Percentiles rank a stretch among this genome's conserved stretches.
These are phyloP conservation scores for Trimorus sp. DNA, from an alignment of 2,888 invertebrate species.

Conservation along the genomic window DNA sequence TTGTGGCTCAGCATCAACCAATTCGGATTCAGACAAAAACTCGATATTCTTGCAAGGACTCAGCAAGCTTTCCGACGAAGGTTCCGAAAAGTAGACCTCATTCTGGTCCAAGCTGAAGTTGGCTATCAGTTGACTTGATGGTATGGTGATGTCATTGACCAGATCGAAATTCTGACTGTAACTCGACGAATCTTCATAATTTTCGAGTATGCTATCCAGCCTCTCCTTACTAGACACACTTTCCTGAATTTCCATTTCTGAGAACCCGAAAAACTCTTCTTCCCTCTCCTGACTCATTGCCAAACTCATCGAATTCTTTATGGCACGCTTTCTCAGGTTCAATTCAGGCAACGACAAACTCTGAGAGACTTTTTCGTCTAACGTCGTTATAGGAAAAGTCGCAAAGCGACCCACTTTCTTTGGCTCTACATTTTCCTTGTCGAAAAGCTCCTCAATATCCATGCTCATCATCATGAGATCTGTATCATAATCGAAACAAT, in stretches of 20 bases:
- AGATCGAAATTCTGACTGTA: not conserved
- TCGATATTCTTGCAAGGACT: not conserved
- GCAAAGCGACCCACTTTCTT: not conserved
- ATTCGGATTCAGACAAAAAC: no score
- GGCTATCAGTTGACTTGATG: slow-evolving; percentile 4
- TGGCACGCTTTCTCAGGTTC: slow-evolving; percentile 38
- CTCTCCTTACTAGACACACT: slow-evolving; percentile 9
- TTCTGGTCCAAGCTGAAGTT: slow-evolving; percentile 19
- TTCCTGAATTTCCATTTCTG: slow-evolving; percentile 33
- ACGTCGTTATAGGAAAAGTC: not conserved
- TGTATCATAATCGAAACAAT: slow-evolving; percentile 50
- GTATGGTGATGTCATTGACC: not conserved
- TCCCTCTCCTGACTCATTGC: slow-evolving; percentile 17
- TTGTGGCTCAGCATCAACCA: no score
- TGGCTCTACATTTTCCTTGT: not conserved
- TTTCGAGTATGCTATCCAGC: not conserved
- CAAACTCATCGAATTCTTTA: slow-evolving; percentile 25
- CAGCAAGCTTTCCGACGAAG: not conserved
- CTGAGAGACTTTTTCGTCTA: not conserved
- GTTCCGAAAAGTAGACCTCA: slow-evolving; percentile 26
- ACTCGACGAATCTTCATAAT: slow-evolving; percentile 5
- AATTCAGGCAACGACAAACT: slow-evolving; percentile 37
- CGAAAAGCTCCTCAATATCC: slow-evolving; percentile 19
- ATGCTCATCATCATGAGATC: slow-evolving; percentile 46
- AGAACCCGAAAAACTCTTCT: slow-evolving; percentile 45